phyloP scores from a whole-genome alignment of 2,113 vertebrate species.

The Callaeas wilsoni region DNA sequence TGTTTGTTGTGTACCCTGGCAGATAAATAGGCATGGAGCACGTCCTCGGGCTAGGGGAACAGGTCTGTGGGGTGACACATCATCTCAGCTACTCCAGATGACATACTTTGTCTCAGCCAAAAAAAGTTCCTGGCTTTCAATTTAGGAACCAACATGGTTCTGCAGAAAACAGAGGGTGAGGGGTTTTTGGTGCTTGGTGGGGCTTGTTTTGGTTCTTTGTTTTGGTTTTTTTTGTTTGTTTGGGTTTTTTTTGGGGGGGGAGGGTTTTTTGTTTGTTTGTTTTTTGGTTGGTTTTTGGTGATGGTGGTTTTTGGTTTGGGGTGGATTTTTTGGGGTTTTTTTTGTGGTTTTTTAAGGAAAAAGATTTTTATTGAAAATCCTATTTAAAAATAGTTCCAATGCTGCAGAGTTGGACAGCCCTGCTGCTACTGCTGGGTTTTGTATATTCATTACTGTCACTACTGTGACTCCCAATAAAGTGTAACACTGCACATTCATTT shows the following conservation, averaged over 20 bases:
- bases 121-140: neutral
- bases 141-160: neutral
- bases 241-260: fast-evolving
- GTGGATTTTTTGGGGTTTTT: neutral
- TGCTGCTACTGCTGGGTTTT: slow-evolving; percentile 2
- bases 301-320: neutral
- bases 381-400: neutral
- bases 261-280: neutral
- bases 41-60: fast-evolving
- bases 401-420: neutral
- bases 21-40: neutral
- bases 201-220: neutral
- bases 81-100: neutral
- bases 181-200: neutral
- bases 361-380: neutral
- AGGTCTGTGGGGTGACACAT: neutral
- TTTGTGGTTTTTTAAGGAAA: neutral
- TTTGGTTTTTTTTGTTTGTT: neutral
- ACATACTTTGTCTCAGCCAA: neutral
- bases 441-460: slow-evolving; percentile 39
- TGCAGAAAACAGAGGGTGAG: neutral
- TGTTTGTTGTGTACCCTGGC: neutral
- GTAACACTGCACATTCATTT: slow-evolving; percentile 51
- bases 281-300: neutral
- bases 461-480: slow-evolving; percentile 9